Base-by-base conservation (phyloP, 2,888 invertebrate genomes). In the Tachina lurida region DNA sequence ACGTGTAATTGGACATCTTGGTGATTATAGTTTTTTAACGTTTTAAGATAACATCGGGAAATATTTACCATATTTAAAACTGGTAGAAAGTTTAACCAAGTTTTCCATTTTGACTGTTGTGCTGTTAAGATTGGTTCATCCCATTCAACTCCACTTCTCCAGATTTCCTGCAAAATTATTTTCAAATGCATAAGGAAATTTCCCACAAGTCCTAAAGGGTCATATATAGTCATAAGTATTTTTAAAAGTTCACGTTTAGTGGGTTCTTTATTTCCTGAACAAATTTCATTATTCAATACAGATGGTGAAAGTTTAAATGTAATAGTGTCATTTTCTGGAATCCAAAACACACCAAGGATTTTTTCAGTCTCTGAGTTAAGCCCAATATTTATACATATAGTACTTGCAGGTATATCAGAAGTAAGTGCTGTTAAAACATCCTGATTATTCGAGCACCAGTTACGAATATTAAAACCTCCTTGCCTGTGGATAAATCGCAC, bases 1-100 rank as follows among this genome's bases (percentile, higher is more conserved):
- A 22, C 22, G 22, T 82, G 76, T 9, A 82, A n/a, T n/a, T n/a
- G n/a, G n/a, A 43, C 76, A 86, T 87, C 2, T 83, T 43, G 13
- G 4, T 43, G 1, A 19, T 78, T 60, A 5, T 78, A 79, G 10
- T 10, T 43, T 47, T 63, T 9, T 5, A 71, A 12, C 0, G 2
- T 39, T 56, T 71, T 43, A 15, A 79, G 19, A 39, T 71, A 79
- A 47, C 79, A 71, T 10, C 63, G 7, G 1, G 71, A 54, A 87
- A 87, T 45, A 12, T 45, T 52, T 63, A 54, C 31, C 82, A 68
- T 58, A 17, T 86, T 85, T 13, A 88, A 80, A 31, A 68, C 13
- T 10, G 82, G 85, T 19, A 89, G 62, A 7, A 84, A 17, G 0
- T 62, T 47, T 3, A 88, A 10, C 89, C 88, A 89, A 3, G 56